phyloP scores from a whole-genome alignment of 2,888 invertebrate genomes.

The Campoplex nolae region DNA sequence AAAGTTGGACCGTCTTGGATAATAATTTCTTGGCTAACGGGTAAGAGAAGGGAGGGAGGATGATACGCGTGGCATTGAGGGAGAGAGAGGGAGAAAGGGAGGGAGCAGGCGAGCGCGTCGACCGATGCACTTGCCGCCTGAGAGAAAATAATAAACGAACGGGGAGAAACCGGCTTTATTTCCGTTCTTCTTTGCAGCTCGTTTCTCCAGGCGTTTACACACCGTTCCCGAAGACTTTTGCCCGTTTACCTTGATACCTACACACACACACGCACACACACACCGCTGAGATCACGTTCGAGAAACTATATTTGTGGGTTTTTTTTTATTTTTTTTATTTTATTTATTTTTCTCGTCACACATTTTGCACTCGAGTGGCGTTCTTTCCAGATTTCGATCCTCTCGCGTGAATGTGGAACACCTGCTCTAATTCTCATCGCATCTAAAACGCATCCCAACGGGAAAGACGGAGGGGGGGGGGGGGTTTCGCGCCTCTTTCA shows the following conservation, averaged over 20 bases:
- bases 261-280: not conserved
- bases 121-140: constrained; percentile 1
- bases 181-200: constrained; percentile 57
- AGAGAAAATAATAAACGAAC: constrained; percentile 51
- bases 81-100: not conserved
- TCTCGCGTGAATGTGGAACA: not conserved
- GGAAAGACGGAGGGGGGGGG: no score
- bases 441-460: not conserved
- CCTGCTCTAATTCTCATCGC: not conserved
- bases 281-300: not conserved
- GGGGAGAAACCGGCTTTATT: constrained; percentile 65
- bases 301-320: not conserved
- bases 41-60: not conserved
- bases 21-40: constrained; percentile 53
- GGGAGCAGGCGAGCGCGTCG: not conserved
- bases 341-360: not conserved
- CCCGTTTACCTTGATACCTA: constrained; percentile 42
- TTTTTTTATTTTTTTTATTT: not conserved
- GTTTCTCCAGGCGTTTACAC: constrained; percentile 56
- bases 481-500: not conserved
- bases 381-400: not conserved
- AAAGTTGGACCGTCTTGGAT: constrained; percentile 46
- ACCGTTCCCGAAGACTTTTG: constrained; percentile 12
- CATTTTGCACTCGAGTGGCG: not conserved
- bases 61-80: constrained; percentile 14